Evolutionary conservation across 2,797 vertebrate genomes (phyloP).

Genomic region (Mionectes olivaceus): DNA sequence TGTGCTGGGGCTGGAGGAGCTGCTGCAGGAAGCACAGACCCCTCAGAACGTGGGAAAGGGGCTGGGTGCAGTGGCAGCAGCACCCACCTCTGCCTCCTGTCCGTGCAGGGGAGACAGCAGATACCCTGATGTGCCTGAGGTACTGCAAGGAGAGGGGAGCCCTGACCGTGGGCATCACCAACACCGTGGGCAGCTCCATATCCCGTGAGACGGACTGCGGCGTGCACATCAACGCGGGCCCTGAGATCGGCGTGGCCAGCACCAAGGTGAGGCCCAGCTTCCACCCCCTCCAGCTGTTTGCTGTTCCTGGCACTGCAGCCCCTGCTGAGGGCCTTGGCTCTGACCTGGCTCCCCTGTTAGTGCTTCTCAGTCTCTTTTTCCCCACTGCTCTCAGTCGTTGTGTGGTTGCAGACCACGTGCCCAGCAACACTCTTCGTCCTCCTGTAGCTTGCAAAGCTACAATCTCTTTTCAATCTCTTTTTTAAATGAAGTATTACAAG

Average conservation of each 20-base stretch:
- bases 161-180: conserved; percentile 94
- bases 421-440: accelerated
- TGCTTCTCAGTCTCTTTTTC: not conserved
- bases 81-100: too few species aligned
- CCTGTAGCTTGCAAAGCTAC: not conserved
- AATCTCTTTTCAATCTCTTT: too few species aligned
- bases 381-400: accelerated
- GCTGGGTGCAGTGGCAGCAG: not conserved
- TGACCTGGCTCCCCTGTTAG: accelerated
- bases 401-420: not conserved
- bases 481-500: accelerated
- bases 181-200: conserved; percentile 97
- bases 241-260: conserved; percentile 96
- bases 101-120: conserved; percentile 92
- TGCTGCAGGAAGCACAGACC: not conserved
- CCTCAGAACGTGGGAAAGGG: not conserved
- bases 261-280: conserved; percentile 85
- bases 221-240: conserved; percentile 97
- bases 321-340: not conserved
- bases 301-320: not conserved
- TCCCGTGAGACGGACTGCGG: conserved; percentile 97
- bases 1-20: not conserved
- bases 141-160: conserved; percentile 97
- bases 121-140: conserved; percentile 92
- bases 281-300: not conserved